These are phyloP conservation scores for Limosa lapponica DNA, from an alignment of 2,797 vertebrate genomes.

Conservation along the genomic window DNA sequence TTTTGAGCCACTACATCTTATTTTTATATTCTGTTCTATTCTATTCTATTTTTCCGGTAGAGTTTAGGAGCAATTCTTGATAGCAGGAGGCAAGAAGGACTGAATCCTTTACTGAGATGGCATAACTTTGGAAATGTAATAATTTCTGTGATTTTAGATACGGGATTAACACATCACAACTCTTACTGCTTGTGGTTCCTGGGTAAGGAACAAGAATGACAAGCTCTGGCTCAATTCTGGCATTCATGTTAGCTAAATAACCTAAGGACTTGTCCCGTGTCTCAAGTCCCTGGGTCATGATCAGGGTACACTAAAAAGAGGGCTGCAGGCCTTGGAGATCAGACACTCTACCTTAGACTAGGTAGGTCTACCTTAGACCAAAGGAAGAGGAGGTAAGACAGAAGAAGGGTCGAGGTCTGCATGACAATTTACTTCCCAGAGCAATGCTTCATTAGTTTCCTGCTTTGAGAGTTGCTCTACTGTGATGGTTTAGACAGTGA, in stretches of 20 bases:
- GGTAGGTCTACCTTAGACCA: too few relatives aligned
- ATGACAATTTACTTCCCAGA: neutral
- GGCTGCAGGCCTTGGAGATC: neutral
- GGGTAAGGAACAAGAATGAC: neutral
- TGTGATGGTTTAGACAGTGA: neutral
- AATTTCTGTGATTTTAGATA: neutral
- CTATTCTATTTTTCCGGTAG: neutral
- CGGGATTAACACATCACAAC: neutral
- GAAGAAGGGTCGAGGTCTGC: neutral
- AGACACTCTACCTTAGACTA: neutral
- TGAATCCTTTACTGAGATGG: neutral
- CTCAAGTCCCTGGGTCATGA: neutral
- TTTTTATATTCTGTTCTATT: neutral
- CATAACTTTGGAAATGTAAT: neutral
- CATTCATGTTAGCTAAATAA: neutral
- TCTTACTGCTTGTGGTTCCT: neutral
- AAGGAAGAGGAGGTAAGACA: neutral
- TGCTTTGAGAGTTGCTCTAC: neutral
- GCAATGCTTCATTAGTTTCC: neutral
- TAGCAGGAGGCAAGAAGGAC: neutral
- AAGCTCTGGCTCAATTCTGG: neutral
- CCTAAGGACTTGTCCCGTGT: neutral
- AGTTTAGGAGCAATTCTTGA: neutral
- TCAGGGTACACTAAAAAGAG: neutral
- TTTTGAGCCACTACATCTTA: neutral